Evolutionary conservation across 2,888 invertebrate genomes (phyloP).

Genomic region (Caenorhabditis panamensis): DNA sequence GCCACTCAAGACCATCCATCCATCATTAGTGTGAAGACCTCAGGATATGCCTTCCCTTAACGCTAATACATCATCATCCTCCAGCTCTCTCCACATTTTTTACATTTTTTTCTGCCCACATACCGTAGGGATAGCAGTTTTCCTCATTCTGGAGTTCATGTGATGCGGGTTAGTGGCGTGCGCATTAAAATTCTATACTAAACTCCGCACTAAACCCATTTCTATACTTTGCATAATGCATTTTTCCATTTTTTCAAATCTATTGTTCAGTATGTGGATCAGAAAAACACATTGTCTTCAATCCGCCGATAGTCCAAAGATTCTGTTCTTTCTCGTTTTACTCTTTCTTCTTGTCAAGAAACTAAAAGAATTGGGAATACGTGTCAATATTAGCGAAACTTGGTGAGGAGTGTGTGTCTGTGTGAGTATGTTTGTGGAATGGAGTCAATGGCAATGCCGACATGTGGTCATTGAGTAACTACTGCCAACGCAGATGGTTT

Average conservation of each 20-base stretch:
- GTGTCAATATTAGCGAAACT: conserved; percentile 50
- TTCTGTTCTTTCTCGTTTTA: not conserved
- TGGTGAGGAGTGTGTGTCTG: conserved; percentile 21
- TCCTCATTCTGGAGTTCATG: not conserved
- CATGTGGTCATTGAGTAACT: conserved; percentile 51
- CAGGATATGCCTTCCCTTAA: conserved; percentile 40
- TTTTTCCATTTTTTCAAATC: not conserved
- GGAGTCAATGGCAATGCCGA: conserved; percentile 51
- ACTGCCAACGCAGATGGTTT: conserved; percentile 11
- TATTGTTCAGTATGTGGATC: no score
- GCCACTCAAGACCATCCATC: conserved; percentile 49
- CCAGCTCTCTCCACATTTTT: not conserved
- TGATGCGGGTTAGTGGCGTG: not conserved
- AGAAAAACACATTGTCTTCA: no score
- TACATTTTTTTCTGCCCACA: not conserved
- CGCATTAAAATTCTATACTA: not conserved
- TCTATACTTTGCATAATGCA: conserved; percentile 9
- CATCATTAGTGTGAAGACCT: conserved; percentile 57
- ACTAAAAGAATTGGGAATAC: conserved; percentile 14
- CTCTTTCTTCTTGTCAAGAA: not conserved
- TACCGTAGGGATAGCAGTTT: not conserved
- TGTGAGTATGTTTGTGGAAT: conserved; percentile 35
- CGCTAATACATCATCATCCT: conserved; percentile 47
- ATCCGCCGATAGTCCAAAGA: no score
- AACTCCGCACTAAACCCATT: not conserved